Percentiles rank a stretch among this genome's conserved stretches.
Evolutionary conservation across 2,113 vertebrate species (phyloP).

Genomic region (Seriola quinqueradiata): DNA sequence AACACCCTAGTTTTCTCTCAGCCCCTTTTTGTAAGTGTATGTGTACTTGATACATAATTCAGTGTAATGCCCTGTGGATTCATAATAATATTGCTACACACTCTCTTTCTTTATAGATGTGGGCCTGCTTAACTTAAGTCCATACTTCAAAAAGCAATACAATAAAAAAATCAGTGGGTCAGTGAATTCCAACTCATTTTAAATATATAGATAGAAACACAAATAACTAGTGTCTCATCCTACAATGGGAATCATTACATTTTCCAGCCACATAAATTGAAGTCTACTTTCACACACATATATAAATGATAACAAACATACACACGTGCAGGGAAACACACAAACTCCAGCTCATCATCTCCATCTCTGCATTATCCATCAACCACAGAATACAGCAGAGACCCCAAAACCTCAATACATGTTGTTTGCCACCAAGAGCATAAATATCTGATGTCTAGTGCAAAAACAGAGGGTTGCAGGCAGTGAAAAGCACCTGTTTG

Average conservation of each 20-base stretch:
- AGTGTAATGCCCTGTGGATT: not conserved
- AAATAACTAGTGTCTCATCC: not conserved
- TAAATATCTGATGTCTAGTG: not conserved
- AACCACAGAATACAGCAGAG: not conserved
- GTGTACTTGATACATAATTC: slow-evolving; percentile 4
- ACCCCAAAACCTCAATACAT: not conserved
- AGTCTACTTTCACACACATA: not conserved
- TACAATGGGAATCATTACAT: not conserved
- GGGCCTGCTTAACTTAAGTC: not conserved
- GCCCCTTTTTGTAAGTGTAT: not conserved
- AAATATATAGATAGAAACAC: not conserved
- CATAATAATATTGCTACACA: not conserved
- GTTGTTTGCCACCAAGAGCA: not conserved
- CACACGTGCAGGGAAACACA: not conserved
- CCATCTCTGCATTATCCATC: slow-evolving; percentile 2
- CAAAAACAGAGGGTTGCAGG: not conserved
- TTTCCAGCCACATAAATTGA: not conserved
- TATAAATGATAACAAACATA: not conserved
- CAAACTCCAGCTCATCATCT: not conserved
- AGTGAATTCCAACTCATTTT: not conserved
- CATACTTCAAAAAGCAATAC: not conserved
- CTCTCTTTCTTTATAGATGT: not conserved
- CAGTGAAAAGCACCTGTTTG: not conserved
- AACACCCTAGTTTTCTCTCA: not conserved
- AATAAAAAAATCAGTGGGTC: not conserved